Conservation (phyloP, 2,113 vertebrate genomes). For the Eurypyga helias region DNA sequence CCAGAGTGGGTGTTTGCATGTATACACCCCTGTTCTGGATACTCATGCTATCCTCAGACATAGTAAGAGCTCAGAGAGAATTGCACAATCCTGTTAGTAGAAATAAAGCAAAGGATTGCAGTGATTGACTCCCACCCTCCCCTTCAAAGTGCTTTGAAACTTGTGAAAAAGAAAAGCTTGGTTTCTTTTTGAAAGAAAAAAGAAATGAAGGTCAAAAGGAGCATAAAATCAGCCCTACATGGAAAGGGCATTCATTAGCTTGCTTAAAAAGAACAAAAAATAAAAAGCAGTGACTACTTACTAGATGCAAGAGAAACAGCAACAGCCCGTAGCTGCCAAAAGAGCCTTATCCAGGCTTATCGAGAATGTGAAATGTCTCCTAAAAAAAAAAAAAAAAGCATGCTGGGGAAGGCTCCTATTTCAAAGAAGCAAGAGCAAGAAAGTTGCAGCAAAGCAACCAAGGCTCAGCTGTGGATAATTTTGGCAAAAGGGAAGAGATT, state of each 20-base stretch:
- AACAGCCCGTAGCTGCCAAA: constrained; percentile 17
- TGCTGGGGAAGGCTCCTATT: constrained; percentile 10
- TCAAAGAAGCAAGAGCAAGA: constrained; percentile 30
- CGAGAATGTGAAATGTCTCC: background rate
- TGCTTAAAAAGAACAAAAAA: constrained; percentile 15
- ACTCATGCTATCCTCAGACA: background rate
- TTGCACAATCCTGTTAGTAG: background rate
- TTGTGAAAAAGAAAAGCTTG: background rate
- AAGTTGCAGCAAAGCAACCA: background rate
- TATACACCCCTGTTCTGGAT: background rate
- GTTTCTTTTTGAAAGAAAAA: constrained; percentile 15
- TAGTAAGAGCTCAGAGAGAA: background rate
- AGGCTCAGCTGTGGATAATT: constrained; percentile 49
- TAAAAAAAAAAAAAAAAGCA: background rate
- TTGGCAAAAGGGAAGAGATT: constrained; percentile 10
- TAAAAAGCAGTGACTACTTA: constrained; percentile 13
- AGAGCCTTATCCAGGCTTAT: constrained; percentile 26
- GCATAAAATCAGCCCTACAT: constrained; percentile 25
- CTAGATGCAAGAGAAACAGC: constrained; percentile 19
- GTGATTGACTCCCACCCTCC: background rate
- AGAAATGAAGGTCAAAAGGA: constrained; percentile 26
- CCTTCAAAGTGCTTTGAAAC: constrained; percentile 21
- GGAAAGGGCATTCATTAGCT: constrained; percentile 2
- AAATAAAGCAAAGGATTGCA: background rate
- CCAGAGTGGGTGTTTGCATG: background rate